A percentile compares a stretch with the other conserved stretches of the same genome.
Evolutionary conservation across 2,113 vertebrate species (phyloP).

Genomic region (Manacus vitellinus): DNA sequence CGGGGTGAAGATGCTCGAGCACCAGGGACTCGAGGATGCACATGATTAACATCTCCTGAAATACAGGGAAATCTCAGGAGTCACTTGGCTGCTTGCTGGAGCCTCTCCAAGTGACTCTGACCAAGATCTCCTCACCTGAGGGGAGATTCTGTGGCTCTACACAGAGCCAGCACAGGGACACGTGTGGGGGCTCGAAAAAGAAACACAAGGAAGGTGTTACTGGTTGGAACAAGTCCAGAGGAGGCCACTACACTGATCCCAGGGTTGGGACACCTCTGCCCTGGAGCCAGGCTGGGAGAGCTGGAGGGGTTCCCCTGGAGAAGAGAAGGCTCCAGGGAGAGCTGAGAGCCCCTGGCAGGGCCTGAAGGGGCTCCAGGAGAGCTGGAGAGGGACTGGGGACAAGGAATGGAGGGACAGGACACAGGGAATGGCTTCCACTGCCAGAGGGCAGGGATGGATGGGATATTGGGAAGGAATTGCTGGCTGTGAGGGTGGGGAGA

Average conservation of each 20-base stretch:
- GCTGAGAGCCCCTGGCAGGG: background rate
- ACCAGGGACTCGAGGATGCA: rapidly evolving
- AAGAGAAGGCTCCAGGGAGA: background rate
- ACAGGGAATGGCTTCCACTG: background rate
- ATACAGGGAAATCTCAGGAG: background rate
- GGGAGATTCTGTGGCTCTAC: background rate
- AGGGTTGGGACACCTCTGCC: background rate
- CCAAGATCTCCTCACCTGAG: background rate
- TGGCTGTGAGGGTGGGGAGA: background rate
- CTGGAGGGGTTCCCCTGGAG: background rate
- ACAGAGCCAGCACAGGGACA: background rate
- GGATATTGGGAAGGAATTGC: background rate
- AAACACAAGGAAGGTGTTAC: background rate
- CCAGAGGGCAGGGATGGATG: background rate
- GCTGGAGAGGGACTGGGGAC: background rate
- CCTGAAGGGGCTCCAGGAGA: background rate
- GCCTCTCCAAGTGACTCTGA: background rate
- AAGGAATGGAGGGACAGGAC: background rate
- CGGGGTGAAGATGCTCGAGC: background rate
- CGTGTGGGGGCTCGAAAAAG: background rate
- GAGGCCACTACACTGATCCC: background rate
- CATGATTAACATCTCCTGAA: background rate
- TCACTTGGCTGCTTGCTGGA: background rate
- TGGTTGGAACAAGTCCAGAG: background rate
- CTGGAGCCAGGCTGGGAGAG: background rate